Conservation (phyloP, 2,797 vertebrate genomes). For the Geotrypetes seraphini region DNA sequence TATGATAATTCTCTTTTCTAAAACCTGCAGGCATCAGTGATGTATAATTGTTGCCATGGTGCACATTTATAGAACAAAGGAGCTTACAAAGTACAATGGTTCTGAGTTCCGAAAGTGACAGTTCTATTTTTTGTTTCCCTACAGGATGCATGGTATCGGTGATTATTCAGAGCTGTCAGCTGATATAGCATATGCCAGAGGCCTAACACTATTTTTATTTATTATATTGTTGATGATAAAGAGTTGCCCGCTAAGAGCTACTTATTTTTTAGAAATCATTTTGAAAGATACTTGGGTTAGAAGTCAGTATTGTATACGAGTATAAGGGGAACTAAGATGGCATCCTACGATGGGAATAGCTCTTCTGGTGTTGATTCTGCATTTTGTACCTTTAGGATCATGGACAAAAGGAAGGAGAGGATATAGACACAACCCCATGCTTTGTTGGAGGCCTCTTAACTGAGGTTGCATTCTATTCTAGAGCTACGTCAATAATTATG, state of each 20-base stretch:
- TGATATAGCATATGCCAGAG: not conserved
- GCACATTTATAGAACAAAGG: not conserved
- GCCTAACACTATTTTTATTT: not conserved
- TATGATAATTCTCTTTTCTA: no score
- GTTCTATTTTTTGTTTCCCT: not conserved
- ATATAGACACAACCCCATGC: no score
- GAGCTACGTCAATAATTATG: no score
- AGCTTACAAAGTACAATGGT: not conserved
- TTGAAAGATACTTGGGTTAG: no score
- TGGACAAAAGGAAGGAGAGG: no score
- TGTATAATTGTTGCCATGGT: not conserved
- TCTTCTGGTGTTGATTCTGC: no score
- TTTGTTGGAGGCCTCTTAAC: no score
- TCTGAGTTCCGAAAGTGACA: not conserved
- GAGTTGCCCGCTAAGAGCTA: not conserved
- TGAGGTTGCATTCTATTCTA: no score
- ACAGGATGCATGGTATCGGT: not conserved
- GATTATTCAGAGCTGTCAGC: not conserved
- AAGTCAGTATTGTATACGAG: no score
- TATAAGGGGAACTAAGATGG: no score
- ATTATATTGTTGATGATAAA: not conserved
- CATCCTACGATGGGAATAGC: no score
- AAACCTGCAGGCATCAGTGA: accelerated
- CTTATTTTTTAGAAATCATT: not conserved
- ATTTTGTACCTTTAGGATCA: no score